Conservation (phyloP, 2,888 invertebrate species). For the Drosophila leonis region DNA sequence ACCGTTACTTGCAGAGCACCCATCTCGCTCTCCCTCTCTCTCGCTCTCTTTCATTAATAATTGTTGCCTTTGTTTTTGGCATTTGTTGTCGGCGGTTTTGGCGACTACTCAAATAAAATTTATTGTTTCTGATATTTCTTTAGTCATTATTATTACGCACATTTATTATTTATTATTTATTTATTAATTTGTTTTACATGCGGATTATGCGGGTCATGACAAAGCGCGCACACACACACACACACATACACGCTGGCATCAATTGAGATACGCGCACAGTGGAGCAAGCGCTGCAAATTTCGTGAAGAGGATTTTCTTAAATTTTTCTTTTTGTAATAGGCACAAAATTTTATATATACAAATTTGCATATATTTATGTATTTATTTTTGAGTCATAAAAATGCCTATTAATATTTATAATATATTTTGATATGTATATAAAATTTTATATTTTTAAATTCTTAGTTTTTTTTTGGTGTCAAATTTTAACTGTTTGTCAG, state of each 20-base stretch:
- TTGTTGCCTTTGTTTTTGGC: constrained; percentile 57
- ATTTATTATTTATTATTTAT: constrained; percentile 71
- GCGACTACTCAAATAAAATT: constrained; percentile 73
- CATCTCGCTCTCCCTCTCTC: neutral
- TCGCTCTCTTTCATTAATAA: constrained; percentile 48
- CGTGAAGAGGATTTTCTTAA: neutral
- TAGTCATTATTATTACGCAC: constrained; percentile 75
- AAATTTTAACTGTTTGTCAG: neutral
- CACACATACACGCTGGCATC: constrained; percentile 2
- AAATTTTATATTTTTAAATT: neutral
- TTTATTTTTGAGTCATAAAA: neutral
- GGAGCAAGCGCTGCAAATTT: neutral
- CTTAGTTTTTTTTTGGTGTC: neutral
- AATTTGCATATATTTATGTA: too few relatives aligned
- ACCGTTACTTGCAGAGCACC: neutral
- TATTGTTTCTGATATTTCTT: constrained; percentile 78
- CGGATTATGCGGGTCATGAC: constrained; percentile 50
- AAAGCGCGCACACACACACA: constrained; percentile 15
- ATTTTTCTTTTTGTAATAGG: too few relatives aligned
- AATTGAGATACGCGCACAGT: constrained; percentile 14
- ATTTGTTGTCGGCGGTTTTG: constrained; percentile 58
- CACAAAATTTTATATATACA: too few relatives aligned
- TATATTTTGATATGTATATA: neutral
- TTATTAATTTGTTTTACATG: constrained; percentile 74
- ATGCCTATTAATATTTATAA: neutral